phyloP scores from a whole-genome alignment of 2,113 vertebrate genomes.

The Cacatua alba region DNA sequence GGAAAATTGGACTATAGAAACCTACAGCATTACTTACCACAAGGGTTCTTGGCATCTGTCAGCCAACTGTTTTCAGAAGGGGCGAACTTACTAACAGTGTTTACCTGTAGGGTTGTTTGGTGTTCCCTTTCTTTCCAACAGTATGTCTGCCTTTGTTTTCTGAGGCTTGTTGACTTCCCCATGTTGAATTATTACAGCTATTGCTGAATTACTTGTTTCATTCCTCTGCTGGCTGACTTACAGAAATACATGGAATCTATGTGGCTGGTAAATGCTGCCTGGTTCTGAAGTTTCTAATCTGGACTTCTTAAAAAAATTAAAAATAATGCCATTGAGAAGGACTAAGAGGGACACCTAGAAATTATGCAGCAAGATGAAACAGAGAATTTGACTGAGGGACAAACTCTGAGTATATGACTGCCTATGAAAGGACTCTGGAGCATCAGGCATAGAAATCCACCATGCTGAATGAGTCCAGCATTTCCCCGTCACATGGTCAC shows the following conservation, averaged over 20 bases:
- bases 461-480: background rate
- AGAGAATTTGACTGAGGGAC: background rate
- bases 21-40: background rate
- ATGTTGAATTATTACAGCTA: background rate
- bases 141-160: background rate
- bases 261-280: background rate
- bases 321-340: background rate
- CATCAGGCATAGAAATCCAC: background rate
- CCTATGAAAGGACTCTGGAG: background rate
- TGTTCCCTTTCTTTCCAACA: background rate
- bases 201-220: background rate
- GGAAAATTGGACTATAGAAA: background rate
- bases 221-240: background rate
- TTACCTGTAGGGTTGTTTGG: background rate
- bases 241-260: background rate
- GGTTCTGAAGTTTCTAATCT: background rate
- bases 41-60: background rate
- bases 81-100: background rate
- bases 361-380: background rate
- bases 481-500: background rate
- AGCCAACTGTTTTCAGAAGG: background rate
- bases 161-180: background rate
- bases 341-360: background rate
- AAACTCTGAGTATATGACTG: background rate
- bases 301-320: background rate